Evolutionary conservation across 92 coral and sea anemone species (phyloP).

Genomic region (Porites evermanni): DNA sequence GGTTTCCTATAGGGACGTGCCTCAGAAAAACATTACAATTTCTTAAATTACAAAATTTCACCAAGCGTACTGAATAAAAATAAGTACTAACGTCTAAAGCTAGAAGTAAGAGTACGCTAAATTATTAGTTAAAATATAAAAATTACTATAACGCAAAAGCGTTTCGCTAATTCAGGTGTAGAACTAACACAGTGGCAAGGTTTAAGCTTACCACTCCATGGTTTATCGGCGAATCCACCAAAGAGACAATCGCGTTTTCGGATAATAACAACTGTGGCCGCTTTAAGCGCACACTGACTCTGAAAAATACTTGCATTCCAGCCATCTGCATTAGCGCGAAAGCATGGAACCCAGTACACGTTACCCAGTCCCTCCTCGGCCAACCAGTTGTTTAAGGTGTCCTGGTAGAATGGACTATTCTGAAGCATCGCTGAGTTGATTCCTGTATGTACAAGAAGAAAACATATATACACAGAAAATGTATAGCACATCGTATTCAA

Average conservation of each 20-base stretch:
- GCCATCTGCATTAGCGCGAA: not conserved
- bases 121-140: too few relatives aligned
- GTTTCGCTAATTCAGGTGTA: too few relatives aligned
- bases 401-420: slow-evolving; percentile 28
- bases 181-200: too few relatives aligned
- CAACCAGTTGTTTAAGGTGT: slow-evolving; percentile 43
- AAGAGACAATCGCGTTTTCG: slow-evolving; percentile 1
- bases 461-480: too few relatives aligned
- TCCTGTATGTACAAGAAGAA: slow-evolving; percentile 5
- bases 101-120: too few relatives aligned
- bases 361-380: slow-evolving; percentile 25
- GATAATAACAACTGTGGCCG: not conserved
- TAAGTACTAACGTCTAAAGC: too few relatives aligned
- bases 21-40: too few relatives aligned
- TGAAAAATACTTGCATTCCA: slow-evolving; percentile 14
- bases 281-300: not conserved
- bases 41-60: too few relatives aligned
- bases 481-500: too few relatives aligned
- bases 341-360: slow-evolving; percentile 22
- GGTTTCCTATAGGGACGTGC: too few relatives aligned
- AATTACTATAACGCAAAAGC: too few relatives aligned
- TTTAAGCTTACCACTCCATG: not conserved
- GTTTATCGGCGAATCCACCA: slow-evolving; percentile 20
- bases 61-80: too few relatives aligned
- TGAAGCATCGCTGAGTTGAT: slow-evolving; percentile 51